Evolutionary conservation across 2,113 vertebrate genomes (phyloP).

Genomic region (Lophius piscatorius): DNA sequence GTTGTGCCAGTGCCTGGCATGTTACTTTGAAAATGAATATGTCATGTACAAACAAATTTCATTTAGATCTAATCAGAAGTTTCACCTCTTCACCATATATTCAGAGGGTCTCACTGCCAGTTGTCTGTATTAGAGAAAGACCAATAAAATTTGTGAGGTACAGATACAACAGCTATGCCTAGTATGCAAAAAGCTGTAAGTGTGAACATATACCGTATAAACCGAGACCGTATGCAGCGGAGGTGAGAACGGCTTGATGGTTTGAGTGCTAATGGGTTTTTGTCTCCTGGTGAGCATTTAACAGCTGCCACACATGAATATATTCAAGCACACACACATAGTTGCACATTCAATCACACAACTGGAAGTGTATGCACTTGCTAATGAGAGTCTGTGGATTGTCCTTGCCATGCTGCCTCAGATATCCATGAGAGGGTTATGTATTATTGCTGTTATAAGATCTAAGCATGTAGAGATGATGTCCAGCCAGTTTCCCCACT

Average conservation of each 20-base stretch:
- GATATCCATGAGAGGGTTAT: conserved; percentile 24
- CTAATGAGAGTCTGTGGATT: conserved; percentile 49
- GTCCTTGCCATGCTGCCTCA: conserved; percentile 11
- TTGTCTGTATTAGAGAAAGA: neutral
- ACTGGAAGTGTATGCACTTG: conserved; percentile 9
- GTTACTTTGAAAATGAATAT: neutral
- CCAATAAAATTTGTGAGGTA: too few species aligned
- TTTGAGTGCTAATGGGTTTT: conserved; percentile 23
- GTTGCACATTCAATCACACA: too few species aligned
- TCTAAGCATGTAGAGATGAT: conserved; percentile 12
- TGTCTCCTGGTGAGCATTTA: conserved; percentile 25
- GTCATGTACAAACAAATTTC: neutral
- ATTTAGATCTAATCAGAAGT: neutral
- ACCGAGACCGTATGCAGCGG: neutral
- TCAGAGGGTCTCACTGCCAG: neutral
- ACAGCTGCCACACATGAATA: conserved; percentile 12
- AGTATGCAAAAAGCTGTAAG: neutral
- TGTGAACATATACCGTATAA: conserved; percentile 8
- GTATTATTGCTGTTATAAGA: conserved; percentile 44
- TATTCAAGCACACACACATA: conserved; percentile 3
- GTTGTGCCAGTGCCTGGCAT: too few species aligned
- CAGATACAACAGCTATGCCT: too few species aligned
- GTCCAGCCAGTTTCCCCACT: conserved; percentile 14
- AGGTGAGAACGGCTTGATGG: conserved; percentile 3
- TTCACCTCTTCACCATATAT: conserved; percentile 4